A percentile compares a stretch with the other conserved stretches of the same genome.
phyloP scores from a whole-genome alignment of 2,113 vertebrate genomes.

The Rhagologus leucostigma region DNA sequence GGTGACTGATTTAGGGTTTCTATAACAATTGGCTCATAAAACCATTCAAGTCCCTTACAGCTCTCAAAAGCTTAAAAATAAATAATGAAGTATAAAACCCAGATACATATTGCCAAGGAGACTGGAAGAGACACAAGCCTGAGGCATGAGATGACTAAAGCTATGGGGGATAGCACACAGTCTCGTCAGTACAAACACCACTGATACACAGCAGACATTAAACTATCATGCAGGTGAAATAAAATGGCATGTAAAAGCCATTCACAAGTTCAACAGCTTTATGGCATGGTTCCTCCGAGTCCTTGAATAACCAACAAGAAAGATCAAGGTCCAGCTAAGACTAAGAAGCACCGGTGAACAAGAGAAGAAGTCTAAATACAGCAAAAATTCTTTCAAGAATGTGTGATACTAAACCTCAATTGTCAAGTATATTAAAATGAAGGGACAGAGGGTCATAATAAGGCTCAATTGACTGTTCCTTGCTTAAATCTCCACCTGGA shows the following conservation, averaged over 20 bases:
- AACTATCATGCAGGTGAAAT: neutral
- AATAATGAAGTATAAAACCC: neutral
- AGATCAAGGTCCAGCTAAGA: neutral
- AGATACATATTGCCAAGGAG: neutral
- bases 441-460: neutral
- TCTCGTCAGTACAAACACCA: neutral
- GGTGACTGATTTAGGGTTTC: neutral
- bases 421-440: neutral
- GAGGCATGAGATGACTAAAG: neutral
- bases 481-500: neutral
- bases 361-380: neutral
- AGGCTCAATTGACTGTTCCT: neutral
- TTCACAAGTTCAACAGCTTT: neutral
- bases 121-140: neutral
- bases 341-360: neutral
- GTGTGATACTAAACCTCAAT: neutral
- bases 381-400: neutral
- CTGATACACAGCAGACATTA: neutral
- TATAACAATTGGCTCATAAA: neutral
- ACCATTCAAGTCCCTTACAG: neutral
- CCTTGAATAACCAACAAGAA: neutral
- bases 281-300: neutral
- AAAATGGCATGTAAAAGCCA: neutral
- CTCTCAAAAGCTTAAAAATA: neutral
- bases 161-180: neutral